Evolutionary conservation across 2,797 vertebrate genomes (phyloP), one percentile per base, ranked within the genome.

Genomic region (Notolepis coatsorum): DNA sequence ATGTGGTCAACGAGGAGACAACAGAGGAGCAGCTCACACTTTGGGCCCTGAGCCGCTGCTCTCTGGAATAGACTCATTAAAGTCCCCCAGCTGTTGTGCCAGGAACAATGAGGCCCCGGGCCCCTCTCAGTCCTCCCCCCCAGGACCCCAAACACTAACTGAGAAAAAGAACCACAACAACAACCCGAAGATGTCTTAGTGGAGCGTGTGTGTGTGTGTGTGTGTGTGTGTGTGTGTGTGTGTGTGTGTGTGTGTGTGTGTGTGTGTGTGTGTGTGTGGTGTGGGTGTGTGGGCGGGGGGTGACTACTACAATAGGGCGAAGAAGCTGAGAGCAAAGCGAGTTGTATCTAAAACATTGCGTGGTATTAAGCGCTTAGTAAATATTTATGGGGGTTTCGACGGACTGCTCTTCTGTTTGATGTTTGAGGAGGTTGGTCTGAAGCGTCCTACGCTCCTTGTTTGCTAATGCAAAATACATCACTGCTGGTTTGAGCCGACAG

Each of bases 11-110:
- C 82, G 81, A 82, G 76, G 72, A 84, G 84, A 84, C 78, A 71
- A 84, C 72, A 46, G 71, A 84, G 82, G 73, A 84, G 81, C 82
- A 66, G 89, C 88, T 87, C 86, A 84, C 79, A 79, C 80, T 72
- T 35, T 62, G 79, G 74, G 76, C 80, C 80, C 61, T 83, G 81
- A 85, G 75, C n/a, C n/a, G n/a, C n/a, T n/a, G n/a, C 72, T 80
- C 81, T 76, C 76, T 80, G 81, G 84, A 90, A 88, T 85, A 70
- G 75, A 80, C 86, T 89, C 84, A 88, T 91, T 88, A 89, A n/a
- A 89, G 81, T 89, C 88, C 87, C 85, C 87, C 85, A 89, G 90
- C 87, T 89, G 90, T 90, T 89, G 86, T 87, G 74, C 63, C 54
- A 10, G 1, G 82, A 79, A 92, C 90, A 91, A 91, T 88, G 78